Base-by-base conservation (phyloP, 2,888 invertebrate genomes). In the Pollenia griseotomentosa region DNA sequence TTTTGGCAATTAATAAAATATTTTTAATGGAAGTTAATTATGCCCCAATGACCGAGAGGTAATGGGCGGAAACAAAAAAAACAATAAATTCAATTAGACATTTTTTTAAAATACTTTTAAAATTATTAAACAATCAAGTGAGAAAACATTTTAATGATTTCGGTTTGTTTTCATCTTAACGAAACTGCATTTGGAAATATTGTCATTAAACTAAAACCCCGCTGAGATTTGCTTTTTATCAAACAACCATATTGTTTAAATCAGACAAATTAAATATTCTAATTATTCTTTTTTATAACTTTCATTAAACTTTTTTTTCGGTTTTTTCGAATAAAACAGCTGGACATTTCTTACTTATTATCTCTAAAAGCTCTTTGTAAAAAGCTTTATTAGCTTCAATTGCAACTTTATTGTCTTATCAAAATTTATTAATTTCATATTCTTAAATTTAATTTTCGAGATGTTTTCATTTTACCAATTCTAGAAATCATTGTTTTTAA, bases 251-350 rank as follows among this genome's bases (percentile, higher is more conserved):
- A 16, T 12, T 59, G 2, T 44, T 46, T 44, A 42, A 42, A 2
- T 2, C 44, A 46, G 46, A 65, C 19, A 19, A 46, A 65, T 65
- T 65, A 65, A 46, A 19, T 65, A 33, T 65, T 65, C 44, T 65
- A 55, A 55, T 71, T 71, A 71, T 33, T 33, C 0, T 33, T 33
- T 33, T 33, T 33, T 33, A 33, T 6, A 70, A 55, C 42, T 16
- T 71, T 71, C 12, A 42, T 55, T 71, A 16, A 55, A 14, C 7
- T 23, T 51, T n/a, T 11, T 55, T 12, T 46, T 66, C 19, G 10
- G 1, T 23, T 23, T 55, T 12, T 46, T 66, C 46, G 11, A 40
- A 70, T 9, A 8, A 48, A 70, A 14, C 53, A 51, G 53, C 42
- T 12, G 71, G 55, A 19, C 12, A 12, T 23, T 19, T 19, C 19